Evolutionary conservation across 2,888 invertebrate species (phyloP), one percentile per base, ranked within the genome.

Genomic region (Hirtodrosophila cameraria): DNA sequence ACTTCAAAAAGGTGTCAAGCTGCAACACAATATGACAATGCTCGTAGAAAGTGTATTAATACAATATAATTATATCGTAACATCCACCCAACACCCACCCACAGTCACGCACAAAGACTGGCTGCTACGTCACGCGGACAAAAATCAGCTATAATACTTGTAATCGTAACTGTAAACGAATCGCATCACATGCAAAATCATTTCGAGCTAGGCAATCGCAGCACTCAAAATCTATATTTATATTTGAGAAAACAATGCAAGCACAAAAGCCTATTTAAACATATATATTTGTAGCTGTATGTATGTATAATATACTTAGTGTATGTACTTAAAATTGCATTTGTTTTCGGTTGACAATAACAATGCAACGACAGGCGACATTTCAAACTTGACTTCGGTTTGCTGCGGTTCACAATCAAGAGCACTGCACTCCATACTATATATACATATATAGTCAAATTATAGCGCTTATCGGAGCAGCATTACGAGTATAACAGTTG

Each of bases 161-260:
- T 65, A 54, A 60, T 30, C 48, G 59, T 69, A 72, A 48, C 60
- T 60, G 57, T 65, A 54, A 60, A 33, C 48, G 59, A 55, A 61
- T 67, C 27, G 61, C 62, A 65, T 83, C 41, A 60, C 75, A 80
- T 77, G 78, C 57, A 27, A 57, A 41, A 58, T 61, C 43, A 39
- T 41, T 30, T 28, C 39, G 15, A 45, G 54, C 58, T 41, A 38
- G 45, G 38, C 58, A 76, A 48, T 63, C 58, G 36, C 27, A 58
- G 39, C 45, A 33, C 64, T 53, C 55, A 59, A 65, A 69, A 75
- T 80, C 64, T 83, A 75, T 80, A 83, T 80, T 76, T 83, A 72
- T 76, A 67, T 63, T 48, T 50, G 30, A 33, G 28, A 5, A 50
- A 58, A 63, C 28, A 53, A 49, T 31, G 15, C 28, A 36, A 33